Evolutionary conservation across 2,888 invertebrate genomes (phyloP), one percentile per base, ranked within the genome.

Genomic region (Phyto melanocephala): DNA sequence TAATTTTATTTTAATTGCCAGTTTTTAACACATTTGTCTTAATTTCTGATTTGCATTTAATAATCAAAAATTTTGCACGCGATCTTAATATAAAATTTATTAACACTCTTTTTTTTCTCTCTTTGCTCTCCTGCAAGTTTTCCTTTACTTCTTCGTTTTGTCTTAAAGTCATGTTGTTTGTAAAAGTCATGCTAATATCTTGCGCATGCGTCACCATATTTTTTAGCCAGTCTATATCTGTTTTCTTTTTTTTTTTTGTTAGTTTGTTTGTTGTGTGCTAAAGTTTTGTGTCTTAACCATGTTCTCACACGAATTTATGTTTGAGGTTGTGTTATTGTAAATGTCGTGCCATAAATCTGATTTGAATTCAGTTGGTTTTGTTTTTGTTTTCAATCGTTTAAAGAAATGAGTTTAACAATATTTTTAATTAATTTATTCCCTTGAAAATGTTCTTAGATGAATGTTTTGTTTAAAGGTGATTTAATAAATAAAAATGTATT

Each of bases 21-120:
- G 75, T 70, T 82, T 82, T 82, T 82, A 82, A 82, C 82, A 79
- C 82, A 82, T 82, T 79, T 82, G 82, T 82, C 82, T 79, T 82
- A 82, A 82, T 82, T 82, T 82, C 75, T 75, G 82, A 82, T 82
- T 82, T 82, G 82, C 82, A 82, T 82, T 82, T 79, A 82, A 82
- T 82, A 82, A 78, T 79, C 79, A 67, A 80, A 80, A 80, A 80
- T 67, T 35, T 72, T 79, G 82, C 82, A 82, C 82, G 82, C 82
- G 82, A 82, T 82, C 82, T 82, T 71, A 79, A 82, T 82, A 79
- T 78, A 79, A 79, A 75, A 82, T 82, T 82, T 79, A 82, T 82
- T 82, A 79, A 82, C 71, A 54, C 75, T 60, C 47, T 70, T 56
- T 68, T 28, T 33, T 28, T 50, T 35, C 40, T 17, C 7, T 15